Conservation (phyloP, 2,113 vertebrate genomes). For the Machaerirhynchus nigripectus region DNA sequence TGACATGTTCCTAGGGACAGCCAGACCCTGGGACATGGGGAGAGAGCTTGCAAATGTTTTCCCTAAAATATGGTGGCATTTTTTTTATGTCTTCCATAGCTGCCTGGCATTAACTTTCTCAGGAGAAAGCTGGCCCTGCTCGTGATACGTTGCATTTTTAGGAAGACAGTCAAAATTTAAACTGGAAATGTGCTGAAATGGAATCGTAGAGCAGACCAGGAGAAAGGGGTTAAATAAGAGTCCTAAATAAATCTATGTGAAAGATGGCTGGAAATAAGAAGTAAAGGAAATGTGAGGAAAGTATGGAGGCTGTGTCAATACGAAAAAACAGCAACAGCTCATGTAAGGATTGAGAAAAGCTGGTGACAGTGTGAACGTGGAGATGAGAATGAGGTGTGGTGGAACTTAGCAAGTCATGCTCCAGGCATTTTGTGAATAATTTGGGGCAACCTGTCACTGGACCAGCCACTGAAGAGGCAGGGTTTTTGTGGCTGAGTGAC, state of each 20-base stretch:
- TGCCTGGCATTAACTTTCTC: not conserved
- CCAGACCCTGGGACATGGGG: not conserved
- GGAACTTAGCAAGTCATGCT: not conserved
- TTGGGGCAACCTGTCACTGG: not conserved
- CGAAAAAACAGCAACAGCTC: not conserved
- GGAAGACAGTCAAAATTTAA: not conserved
- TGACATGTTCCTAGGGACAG: not conserved
- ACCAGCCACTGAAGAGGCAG: not conserved
- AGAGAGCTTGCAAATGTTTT: not conserved
- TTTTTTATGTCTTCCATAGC: not conserved
- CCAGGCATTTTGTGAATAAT: not conserved
- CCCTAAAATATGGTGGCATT: fast-evolving
- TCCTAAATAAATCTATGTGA: not conserved
- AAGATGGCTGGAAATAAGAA: not conserved
- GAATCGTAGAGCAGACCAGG: not conserved
- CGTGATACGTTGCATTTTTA: fast-evolving
- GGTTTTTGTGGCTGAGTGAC: not conserved
- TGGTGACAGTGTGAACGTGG: not conserved
- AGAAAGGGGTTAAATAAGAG: not conserved
- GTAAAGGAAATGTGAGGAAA: not conserved
- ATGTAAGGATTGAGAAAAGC: not conserved
- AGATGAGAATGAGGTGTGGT: not conserved
- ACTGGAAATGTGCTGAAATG: not conserved
- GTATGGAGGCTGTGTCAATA: not conserved
- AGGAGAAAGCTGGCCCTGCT: not conserved